phyloP scores from a whole-genome alignment of 2,888 invertebrate species.

The Boloria euphrosyne region DNA sequence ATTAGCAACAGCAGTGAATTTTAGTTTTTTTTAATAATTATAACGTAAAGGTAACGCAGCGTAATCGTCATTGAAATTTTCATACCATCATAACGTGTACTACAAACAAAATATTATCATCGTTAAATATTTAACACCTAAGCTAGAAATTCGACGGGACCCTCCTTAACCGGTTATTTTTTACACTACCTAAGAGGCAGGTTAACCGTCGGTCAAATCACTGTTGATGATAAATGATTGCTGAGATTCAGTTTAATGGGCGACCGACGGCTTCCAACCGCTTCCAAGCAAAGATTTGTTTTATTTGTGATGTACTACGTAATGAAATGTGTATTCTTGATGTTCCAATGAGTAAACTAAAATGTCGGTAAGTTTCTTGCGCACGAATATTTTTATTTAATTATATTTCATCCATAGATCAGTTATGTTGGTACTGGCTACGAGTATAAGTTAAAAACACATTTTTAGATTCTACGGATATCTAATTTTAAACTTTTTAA shows the following conservation, averaged over 20 bases:
- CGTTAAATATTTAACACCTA: constrained; percentile 22
- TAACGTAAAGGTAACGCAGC: no score
- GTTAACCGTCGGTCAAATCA: constrained; percentile 71
- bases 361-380: background rate
- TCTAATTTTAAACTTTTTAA: no score
- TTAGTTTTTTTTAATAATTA: no score
- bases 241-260: constrained; percentile 76
- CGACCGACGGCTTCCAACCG: constrained; percentile 64
- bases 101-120: constrained; percentile 3
- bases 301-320: constrained; percentile 41
- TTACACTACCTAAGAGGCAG: constrained; percentile 56
- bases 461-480: no score
- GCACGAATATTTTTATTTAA: background rate
- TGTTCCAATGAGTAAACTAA: constrained; percentile 19
- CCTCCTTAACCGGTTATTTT: constrained; percentile 36
- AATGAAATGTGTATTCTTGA: constrained; percentile 63
- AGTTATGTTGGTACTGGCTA: no score
- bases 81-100: background rate
- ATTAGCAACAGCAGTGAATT: no score
- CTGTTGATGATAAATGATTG: constrained; percentile 79
- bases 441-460: no score
- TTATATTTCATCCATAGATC: no score
- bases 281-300: constrained; percentile 33
- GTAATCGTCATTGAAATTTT: no score
- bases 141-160: constrained; percentile 33